Percentiles rank a stretch among this genome's conserved stretches.
These are phyloP conservation scores for Thera britannica DNA, from an alignment of 2,888 invertebrate genomes.

Conservation along the genomic window DNA sequence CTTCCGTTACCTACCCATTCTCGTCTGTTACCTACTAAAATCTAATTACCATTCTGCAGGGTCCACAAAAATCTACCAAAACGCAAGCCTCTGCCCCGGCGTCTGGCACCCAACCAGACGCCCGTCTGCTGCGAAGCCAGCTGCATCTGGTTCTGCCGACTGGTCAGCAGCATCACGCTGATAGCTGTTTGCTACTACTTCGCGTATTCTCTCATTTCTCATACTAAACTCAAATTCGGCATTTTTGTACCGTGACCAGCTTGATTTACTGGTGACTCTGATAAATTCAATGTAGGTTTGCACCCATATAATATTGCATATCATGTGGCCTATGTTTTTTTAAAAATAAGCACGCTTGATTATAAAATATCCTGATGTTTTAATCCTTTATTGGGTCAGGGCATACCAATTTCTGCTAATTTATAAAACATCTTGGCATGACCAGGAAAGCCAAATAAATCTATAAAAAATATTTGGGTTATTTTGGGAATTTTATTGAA, in stretches of 20 bases:
- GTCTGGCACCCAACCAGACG: slow-evolving; percentile 41
- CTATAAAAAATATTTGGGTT: too few relatives aligned
- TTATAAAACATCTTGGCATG: too few relatives aligned
- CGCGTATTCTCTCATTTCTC: slow-evolving; percentile 63
- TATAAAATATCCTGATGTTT: too few relatives aligned
- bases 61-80: slow-evolving; percentile 1
- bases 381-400: too few relatives aligned
- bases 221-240: slow-evolving; percentile 71
- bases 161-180: slow-evolving; percentile 58
- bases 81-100: background rate
- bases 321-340: too few relatives aligned
- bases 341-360: too few relatives aligned
- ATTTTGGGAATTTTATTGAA: too few relatives aligned
- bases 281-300: too few relatives aligned
- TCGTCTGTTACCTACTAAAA: background rate
- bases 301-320: too few relatives aligned
- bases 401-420: too few relatives aligned
- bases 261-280: background rate
- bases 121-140: slow-evolving; percentile 64
- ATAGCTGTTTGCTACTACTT: slow-evolving; percentile 68
- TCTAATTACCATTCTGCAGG: slow-evolving; percentile 17
- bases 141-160: slow-evolving; percentile 67
- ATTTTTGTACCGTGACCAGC: slow-evolving; percentile 54
- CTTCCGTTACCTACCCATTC: too few relatives aligned
- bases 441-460: too few relatives aligned